Base-by-base conservation (phyloP, 2,888 invertebrate species). In the Caradrina kadenii region DNA sequence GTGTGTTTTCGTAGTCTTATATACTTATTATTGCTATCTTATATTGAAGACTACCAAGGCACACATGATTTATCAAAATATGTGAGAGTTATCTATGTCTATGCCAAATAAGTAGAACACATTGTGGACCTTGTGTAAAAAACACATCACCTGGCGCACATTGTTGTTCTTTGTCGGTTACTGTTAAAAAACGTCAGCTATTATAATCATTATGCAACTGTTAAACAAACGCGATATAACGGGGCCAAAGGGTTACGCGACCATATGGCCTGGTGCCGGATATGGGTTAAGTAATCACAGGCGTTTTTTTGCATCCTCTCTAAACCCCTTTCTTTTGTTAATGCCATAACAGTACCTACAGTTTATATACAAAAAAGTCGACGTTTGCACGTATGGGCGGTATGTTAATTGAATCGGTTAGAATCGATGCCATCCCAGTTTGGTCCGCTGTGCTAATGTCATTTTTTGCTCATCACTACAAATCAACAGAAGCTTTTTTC, bases 261-360 rank as follows among this genome's bases (percentile, higher is more conserved):
- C 92, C 94, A 95, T 93, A 93, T 94, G 95, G 87, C 84, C 77
- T 88, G 87, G 89, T 77, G 89, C 90, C 93, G 95, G 96, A 95
- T 95, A 94, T 93, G 93, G 96, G 95, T 95, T 95, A 95, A 94
- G 88, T 93, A 95, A 96, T 95, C 95, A 94, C 91, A 87, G 92
- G 85, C 79, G 87, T 93, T 93, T 93, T 93, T 89, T 87, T 90
- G 86, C 89, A 88, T 91, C 92, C 91, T 92, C 82, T 90, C 87
- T 88, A 92, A 91, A 81, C 89, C 91, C 92, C 90, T 91, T 92
- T 92, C 90, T 89, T 91, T 93, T 92, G 91, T 93, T 85, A 88
- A 82, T 82, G 81, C 81, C 74, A 85, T 93, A 95, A 93, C 93
- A 89, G 92, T 93, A 91, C 35, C 35, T 35, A 35, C 82, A 88